phyloP scores from a whole-genome alignment of 2,797 vertebrate genomes.

The Pterois miles region DNA sequence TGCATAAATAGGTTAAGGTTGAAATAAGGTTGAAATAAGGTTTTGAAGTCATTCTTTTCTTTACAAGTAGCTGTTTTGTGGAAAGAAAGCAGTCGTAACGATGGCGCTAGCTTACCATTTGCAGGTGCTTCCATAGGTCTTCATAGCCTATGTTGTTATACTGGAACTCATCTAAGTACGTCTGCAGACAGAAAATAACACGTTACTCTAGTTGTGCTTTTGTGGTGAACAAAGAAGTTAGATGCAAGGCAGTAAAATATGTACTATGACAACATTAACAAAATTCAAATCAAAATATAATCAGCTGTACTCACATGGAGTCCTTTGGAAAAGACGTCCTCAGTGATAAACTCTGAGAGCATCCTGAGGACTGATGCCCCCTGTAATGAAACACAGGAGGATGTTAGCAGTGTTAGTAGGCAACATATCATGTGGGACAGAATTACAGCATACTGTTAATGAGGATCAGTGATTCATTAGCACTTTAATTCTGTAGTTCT shows the following conservation, averaged over 20 bases:
- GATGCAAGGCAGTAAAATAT: neutral
- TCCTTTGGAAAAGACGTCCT: slow-evolving; percentile 83
- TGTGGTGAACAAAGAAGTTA: neutral
- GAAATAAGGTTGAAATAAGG: neutral
- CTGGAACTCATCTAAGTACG: slow-evolving; percentile 83
- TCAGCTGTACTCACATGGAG: slow-evolving; percentile 81
- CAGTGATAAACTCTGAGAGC: slow-evolving; percentile 88
- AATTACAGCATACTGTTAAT: neutral
- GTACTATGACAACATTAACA: neutral
- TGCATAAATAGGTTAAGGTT: neutral
- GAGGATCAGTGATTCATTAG: slow-evolving; percentile 7
- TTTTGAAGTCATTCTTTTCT: neutral
- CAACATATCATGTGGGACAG: neutral
- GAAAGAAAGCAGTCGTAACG: fast-evolving
- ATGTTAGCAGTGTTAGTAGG: slow-evolving; percentile 7
- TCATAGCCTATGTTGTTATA: slow-evolving; percentile 84
- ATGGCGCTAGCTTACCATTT: slow-evolving; percentile 66
- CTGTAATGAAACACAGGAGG: slow-evolving; percentile 45
- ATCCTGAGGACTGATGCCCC: slow-evolving; percentile 90
- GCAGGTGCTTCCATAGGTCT: slow-evolving; percentile 88
- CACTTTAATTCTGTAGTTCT: neutral
- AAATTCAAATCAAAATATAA: neutral
- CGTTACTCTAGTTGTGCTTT: neutral
- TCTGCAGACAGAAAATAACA: slow-evolving; percentile 73
- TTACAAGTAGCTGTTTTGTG: too few species aligned